Conservation (phyloP, 2,113 vertebrate genomes). For the Salvelinus namaycush region DNA sequence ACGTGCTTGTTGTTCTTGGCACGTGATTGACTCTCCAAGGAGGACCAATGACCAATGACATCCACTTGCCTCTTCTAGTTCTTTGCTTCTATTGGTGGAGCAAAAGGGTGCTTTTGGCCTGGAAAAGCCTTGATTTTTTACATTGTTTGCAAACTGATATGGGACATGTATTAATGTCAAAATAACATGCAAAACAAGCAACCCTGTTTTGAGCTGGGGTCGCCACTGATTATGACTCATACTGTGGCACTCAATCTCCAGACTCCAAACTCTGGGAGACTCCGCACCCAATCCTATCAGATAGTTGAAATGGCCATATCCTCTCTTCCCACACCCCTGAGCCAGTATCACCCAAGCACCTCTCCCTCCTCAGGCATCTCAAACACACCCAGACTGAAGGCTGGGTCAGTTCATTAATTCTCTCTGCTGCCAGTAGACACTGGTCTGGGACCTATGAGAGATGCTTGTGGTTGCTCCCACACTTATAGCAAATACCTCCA, state of each 20-base stretch:
- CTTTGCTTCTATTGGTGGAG: neutral
- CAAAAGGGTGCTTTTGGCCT: neutral
- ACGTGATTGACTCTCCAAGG: neutral
- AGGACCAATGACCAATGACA: neutral
- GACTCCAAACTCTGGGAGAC: neutral
- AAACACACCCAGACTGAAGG: neutral
- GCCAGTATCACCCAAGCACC: neutral
- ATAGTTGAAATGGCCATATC: neutral
- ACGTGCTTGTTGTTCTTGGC: neutral
- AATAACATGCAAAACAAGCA: too few species aligned
- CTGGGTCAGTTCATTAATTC: neutral
- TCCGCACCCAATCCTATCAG: neutral
- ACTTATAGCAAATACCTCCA: neutral
- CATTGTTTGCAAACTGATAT: too few species aligned
- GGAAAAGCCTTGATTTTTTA: too few species aligned
- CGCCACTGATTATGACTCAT: too few species aligned
- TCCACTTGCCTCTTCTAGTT: neutral
- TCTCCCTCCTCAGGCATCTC: neutral
- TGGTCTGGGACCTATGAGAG: neutral
- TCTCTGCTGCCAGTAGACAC: neutral
- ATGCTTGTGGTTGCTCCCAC: neutral
- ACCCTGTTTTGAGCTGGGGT: too few species aligned
- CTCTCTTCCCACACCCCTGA: neutral
- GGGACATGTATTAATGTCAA: too few species aligned
- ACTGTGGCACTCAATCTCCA: too few species aligned